Evolutionary conservation across 2,888 invertebrate genomes (phyloP).

Genomic region (Cheilosia pagana): DNA sequence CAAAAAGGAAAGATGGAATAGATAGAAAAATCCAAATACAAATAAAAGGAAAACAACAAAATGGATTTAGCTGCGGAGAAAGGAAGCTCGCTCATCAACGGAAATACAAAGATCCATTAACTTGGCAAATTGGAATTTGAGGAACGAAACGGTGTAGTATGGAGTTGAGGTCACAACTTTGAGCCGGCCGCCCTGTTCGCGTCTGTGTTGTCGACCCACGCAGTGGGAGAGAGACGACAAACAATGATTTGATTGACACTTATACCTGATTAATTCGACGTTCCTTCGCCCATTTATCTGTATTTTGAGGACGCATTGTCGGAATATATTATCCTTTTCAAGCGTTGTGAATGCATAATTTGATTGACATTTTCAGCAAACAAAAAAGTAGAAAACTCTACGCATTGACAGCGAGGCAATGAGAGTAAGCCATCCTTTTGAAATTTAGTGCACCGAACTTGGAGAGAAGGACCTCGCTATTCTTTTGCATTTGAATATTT

Average conservation of each 20-base stretch:
- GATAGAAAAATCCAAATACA: neutral
- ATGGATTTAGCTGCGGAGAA: constrained; percentile 5
- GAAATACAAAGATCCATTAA: constrained; percentile 55
- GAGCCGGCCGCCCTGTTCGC: neutral
- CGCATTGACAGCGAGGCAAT: neutral
- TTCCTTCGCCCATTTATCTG: constrained; percentile 27
- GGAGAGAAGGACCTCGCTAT: neutral
- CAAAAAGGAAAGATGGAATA: neutral
- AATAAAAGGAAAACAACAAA: constrained; percentile 21
- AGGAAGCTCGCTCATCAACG: constrained; percentile 36
- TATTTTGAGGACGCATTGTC: constrained; percentile 30
- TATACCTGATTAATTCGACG: constrained; percentile 37
- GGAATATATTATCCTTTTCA: constrained; percentile 36
- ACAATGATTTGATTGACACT: constrained; percentile 56
- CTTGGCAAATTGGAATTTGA: constrained; percentile 62
- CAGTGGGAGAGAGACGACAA: neutral
- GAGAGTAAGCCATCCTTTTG: neutral
- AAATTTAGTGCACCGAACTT: constrained; percentile 26
- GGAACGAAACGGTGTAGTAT: neutral
- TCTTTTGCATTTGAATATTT: neutral
- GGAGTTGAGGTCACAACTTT: constrained; percentile 9
- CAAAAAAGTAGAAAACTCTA: neutral
- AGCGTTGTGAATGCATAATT: constrained; percentile 26
- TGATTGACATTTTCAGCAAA: constrained; percentile 4
- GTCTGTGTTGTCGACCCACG: neutral